These are phyloP conservation scores for Chrosomus eos DNA, from an alignment of 2,797 vertebrate species.

Conservation along the genomic window DNA sequence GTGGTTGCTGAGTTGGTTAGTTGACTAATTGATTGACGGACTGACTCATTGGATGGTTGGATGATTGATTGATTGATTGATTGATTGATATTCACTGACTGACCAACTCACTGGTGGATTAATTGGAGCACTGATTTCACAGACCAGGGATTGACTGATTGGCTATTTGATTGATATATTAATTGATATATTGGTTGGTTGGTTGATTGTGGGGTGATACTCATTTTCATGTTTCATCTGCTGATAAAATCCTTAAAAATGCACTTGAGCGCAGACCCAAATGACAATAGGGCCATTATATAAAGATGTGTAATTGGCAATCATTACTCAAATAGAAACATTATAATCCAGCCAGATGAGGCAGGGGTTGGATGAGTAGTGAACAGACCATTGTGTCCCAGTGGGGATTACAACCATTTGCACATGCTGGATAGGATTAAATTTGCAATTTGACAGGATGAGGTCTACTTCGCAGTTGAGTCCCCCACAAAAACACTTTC, in stretches of 20 bases:
- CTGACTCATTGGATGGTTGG: background rate
- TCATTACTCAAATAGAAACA: constrained; percentile 73
- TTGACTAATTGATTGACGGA: background rate
- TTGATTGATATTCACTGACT: background rate
- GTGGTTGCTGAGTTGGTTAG: background rate
- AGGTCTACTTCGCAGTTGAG: constrained; percentile 46
- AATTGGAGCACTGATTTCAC: background rate
- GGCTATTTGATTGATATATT: background rate
- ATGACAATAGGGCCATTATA: constrained; percentile 62
- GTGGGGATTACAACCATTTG: constrained; percentile 72
- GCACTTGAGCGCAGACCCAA: constrained; percentile 45
- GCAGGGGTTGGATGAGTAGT: constrained; percentile 64
- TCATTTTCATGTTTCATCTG: background rate
- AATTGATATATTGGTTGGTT: background rate
- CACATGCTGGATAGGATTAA: constrained; percentile 65
- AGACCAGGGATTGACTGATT: background rate
- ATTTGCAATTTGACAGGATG: constrained; percentile 66
- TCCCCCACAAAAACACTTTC: constrained; percentile 45
- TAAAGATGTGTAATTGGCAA: constrained; percentile 70
- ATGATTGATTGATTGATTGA: background rate
- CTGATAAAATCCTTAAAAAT: constrained; percentile 4
- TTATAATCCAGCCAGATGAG: constrained; percentile 66
- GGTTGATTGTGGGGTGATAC: background rate
- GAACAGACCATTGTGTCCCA: constrained; percentile 66
- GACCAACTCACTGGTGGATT: background rate